phyloP scores from a whole-genome alignment of 2,797 vertebrate genomes.

The Enoplosus armatus region DNA sequence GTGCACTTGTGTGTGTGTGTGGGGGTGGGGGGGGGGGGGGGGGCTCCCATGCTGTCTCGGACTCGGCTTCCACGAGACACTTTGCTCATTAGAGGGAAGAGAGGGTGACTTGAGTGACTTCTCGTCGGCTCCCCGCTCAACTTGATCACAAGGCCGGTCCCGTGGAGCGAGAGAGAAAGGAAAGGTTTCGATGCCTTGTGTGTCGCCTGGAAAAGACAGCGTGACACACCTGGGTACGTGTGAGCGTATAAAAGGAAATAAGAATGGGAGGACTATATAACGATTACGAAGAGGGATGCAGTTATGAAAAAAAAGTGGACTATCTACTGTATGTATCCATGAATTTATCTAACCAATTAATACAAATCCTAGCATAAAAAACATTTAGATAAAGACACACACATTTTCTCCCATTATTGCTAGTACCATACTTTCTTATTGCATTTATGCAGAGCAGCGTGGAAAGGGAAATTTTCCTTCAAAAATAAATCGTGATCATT shows the following conservation, averaged over 20 bases:
- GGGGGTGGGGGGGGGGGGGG: conserved; percentile 24
- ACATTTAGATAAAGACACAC: background rate
- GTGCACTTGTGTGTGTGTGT: conserved; percentile 35
- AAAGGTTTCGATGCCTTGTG: conserved; percentile 43
- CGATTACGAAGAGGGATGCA: conserved; percentile 10
- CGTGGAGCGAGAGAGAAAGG: conserved; percentile 55
- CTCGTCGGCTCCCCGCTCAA: conserved; percentile 73
- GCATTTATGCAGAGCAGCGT: background rate
- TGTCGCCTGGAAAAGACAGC: conserved; percentile 48
- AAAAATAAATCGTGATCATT: conserved; percentile 24
- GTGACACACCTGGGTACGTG: conserved; percentile 36
- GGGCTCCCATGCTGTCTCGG: conserved; percentile 74
- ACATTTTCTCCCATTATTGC: background rate
- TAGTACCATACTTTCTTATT: background rate
- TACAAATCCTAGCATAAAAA: conserved; percentile 6
- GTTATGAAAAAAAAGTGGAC: background rate
- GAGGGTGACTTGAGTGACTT: conserved; percentile 77
- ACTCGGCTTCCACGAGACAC: conserved; percentile 76
- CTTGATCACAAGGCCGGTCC: conserved; percentile 75
- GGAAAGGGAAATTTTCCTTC: background rate
- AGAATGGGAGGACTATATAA: conserved; percentile 5
- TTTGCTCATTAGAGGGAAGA: conserved; percentile 86
- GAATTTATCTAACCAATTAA: background rate
- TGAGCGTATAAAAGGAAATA: conserved; percentile 16
- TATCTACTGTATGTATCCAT: background rate